Evolutionary conservation across 2,888 invertebrate genomes (phyloP), one percentile per base, ranked within the genome.

Genomic region (Operophtera brumata): DNA sequence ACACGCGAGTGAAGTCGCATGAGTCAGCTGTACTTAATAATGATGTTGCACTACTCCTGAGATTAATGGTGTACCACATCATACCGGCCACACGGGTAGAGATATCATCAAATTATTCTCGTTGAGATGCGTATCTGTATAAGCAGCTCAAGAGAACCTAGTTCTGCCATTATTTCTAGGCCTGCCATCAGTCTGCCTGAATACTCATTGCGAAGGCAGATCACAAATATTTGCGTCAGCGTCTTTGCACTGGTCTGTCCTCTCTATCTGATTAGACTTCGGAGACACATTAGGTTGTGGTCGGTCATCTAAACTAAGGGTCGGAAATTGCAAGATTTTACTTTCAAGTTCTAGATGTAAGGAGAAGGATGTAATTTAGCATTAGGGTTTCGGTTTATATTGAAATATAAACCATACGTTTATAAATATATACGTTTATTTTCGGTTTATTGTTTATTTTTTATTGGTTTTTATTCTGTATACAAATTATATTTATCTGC

Each of bases 141-240:
- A 30, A 32, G 50, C 20, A 20, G 20, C 20, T 20, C 2, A 20
- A 20, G 20, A 3, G 20, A 20, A 20, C 20, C 39, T 39, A 44
- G 47, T 28, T 28, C 50, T 55, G 49, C 44, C 54, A 49, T 25
- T 11, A 12, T 52, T 41, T 52, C 47, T 56, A 48, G 51, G 47
- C 12, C 48, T 11, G 44, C 25, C 34, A 52, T 41, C 36, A 47
- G 50, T 28, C 52, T 41, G 48, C 51, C 56, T 11, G 25, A 39
- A 30, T 25, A 25, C 40, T 30, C 41, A 45, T 41, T 56, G 47
- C 14, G 44, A 30, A 56, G 36, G 51, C 56, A 44, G 41, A 36
- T 13, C 56, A 56, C 56, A 47, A 13, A 37, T 40, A 9, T 25
- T 52, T 39, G 41, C 45, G 41, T 56, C 40, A 48, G 32, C 10